phyloP scores from a whole-genome alignment of 1,140 invertebrate genomes.

The Hydropsyche tenuis region DNA sequence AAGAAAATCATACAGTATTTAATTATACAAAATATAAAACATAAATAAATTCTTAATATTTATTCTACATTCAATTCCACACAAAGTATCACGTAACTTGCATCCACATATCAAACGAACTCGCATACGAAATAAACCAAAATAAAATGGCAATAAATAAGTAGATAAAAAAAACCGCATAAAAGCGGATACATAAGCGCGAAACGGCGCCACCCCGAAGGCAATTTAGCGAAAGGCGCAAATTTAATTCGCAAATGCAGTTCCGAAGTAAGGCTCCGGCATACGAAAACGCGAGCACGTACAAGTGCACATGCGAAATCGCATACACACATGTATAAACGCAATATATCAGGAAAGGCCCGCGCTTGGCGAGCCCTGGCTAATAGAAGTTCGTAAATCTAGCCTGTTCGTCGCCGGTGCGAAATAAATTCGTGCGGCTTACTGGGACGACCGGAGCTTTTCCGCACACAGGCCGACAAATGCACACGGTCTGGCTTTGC shows the following conservation, averaged over 20 bases:
- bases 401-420: slow-evolving; percentile 34
- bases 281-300: too few relatives aligned
- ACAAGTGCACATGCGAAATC: too few relatives aligned
- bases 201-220: neutral
- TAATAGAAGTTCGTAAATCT: slow-evolving; percentile 33
- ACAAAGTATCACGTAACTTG: too few relatives aligned
- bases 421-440: slow-evolving; percentile 40
- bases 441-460: slow-evolving; percentile 27
- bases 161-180: neutral
- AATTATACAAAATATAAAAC: too few relatives aligned
- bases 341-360: too few relatives aligned
- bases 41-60: too few relatives aligned
- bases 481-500: slow-evolving; percentile 11
- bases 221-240: slow-evolving; percentile 17
- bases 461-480: slow-evolving; percentile 19
- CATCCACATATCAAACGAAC: too few relatives aligned
- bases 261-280: slow-evolving; percentile 14
- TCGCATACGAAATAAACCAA: too few relatives aligned
- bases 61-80: too few relatives aligned
- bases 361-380: slow-evolving; percentile 24
- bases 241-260: slow-evolving; percentile 22
- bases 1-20: too few relatives aligned
- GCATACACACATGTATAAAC: too few relatives aligned
- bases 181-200: neutral
- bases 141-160: neutral